Percentiles rank a stretch among this genome's conserved stretches.
Conservation (phyloP, 2,113 vertebrate species). For the Xenopus borealis region DNA sequence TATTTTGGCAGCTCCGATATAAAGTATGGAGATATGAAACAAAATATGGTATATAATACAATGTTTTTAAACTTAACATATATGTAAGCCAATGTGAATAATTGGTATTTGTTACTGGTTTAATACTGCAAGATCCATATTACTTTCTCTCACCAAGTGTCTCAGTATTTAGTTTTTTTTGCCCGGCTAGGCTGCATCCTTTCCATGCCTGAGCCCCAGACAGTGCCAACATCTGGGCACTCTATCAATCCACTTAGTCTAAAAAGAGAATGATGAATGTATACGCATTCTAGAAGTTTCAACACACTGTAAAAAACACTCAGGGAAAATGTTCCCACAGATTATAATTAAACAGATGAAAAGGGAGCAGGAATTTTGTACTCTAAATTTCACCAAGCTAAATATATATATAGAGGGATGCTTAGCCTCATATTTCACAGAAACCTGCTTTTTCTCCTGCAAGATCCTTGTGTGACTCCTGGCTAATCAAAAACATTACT, state of each 20-base stretch:
- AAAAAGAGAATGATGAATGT: neutral
- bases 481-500: no score
- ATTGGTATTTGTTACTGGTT: no score
- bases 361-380: conserved; percentile 1
- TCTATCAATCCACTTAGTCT: neutral
- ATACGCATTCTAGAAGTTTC: neutral
- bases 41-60: no score
- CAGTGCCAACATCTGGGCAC: neutral
- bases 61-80: no score
- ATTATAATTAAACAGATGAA: neutral
- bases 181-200: no score
- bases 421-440: neutral
- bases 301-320: neutral
- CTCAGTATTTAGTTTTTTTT: no score
- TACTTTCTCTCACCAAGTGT: no score
- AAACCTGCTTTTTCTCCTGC: neutral
- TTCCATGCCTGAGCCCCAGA: no score
- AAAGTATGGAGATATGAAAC: no score
- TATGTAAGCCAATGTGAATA: no score
- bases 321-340: conserved; percentile 21
- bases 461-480: conserved; percentile 22
- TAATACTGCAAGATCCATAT: no score
- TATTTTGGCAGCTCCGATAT: no score
- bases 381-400: conserved; percentile 13
- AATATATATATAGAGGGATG: conserved; percentile 16